A percentile compares a stretch with the other conserved stretches of the same genome.
These are phyloP conservation scores for Holacanthus passer DNA, from an alignment of 2,113 vertebrate species.

Conservation along the genomic window DNA sequence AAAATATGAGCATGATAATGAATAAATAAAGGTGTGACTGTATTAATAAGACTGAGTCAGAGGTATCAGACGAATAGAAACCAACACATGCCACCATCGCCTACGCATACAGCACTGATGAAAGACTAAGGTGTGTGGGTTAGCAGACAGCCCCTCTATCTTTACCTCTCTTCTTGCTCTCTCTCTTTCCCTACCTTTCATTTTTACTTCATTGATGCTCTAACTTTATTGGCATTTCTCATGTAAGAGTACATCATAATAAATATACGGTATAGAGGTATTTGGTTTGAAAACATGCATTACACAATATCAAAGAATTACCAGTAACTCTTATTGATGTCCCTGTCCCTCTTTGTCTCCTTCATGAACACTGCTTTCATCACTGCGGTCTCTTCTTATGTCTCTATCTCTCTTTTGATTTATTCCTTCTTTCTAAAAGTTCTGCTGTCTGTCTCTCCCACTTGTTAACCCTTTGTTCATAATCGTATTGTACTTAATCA, in stretches of 20 bases:
- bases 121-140: conserved; percentile 67
- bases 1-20: conserved; percentile 81
- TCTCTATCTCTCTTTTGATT: neutral
- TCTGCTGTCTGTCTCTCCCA: neutral
- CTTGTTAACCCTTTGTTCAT: neutral
- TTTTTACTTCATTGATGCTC: conserved; percentile 3
- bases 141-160: conserved; percentile 60
- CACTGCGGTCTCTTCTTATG: neutral
- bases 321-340: neutral
- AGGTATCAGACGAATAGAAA: conserved; percentile 68
- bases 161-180: conserved; percentile 28
- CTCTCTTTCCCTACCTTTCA: conserved; percentile 10
- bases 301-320: neutral
- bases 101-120: conserved; percentile 70
- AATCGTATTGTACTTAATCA: neutral
- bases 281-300: conserved; percentile 2
- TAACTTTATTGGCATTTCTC: conserved; percentile 14
- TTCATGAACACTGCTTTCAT: neutral
- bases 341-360: neutral
- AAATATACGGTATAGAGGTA: neutral
- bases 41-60: conserved; percentile 76
- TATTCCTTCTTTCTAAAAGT: neutral
- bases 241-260: neutral
- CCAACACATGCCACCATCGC: conserved; percentile 69
- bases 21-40: conserved; percentile 82